These are phyloP conservation scores for Ormyrus labotus DNA, from an alignment of 2,888 invertebrate species.

Conservation along the genomic window DNA sequence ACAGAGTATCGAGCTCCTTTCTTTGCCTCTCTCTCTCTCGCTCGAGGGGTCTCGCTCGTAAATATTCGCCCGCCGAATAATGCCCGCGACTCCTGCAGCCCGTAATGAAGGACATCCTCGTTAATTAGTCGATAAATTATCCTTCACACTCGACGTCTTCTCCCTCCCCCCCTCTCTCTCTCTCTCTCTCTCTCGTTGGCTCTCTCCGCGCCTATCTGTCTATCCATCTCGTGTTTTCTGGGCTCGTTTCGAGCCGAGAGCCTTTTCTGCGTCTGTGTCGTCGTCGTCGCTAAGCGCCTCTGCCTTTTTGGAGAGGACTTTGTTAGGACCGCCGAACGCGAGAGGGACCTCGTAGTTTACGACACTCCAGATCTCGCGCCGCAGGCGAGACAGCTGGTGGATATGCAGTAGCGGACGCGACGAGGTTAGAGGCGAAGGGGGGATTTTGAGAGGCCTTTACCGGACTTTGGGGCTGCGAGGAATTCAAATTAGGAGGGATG, in stretches of 20 bases:
- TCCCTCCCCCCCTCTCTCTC: slow-evolving; percentile 31
- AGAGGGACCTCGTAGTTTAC: slow-evolving; percentile 67
- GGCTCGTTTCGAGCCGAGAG: not conserved
- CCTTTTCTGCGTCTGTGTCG: not conserved
- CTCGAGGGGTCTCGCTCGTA: slow-evolving; percentile 66
- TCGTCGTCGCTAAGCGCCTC: slow-evolving; percentile 24
- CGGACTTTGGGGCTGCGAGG: no score
- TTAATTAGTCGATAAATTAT: slow-evolving; percentile 76
- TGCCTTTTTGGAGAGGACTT: not conserved
- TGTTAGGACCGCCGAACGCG: slow-evolving; percentile 12
- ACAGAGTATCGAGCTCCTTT: slow-evolving; percentile 60
- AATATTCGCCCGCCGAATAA: slow-evolving; percentile 74
- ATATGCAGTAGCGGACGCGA: not conserved
- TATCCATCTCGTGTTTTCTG: slow-evolving; percentile 47
- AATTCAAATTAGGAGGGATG: no score
- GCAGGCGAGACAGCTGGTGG: not conserved
- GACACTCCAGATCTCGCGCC: slow-evolving; percentile 61
- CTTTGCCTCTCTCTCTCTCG: slow-evolving; percentile 14
- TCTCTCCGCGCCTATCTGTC: slow-evolving; percentile 17
- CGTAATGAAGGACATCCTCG: slow-evolving; percentile 76
- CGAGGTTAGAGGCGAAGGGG: no score
- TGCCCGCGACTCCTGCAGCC: slow-evolving; percentile 65
- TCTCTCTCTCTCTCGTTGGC: slow-evolving; percentile 48
- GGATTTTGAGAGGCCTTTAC: no score
- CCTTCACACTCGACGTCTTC: slow-evolving; percentile 67